A percentile compares a stretch with the other conserved stretches of the same genome.
These are phyloP conservation scores for Drosophila obscura DNA, from an alignment of 1,140 invertebrate species.

Conservation along the genomic window DNA sequence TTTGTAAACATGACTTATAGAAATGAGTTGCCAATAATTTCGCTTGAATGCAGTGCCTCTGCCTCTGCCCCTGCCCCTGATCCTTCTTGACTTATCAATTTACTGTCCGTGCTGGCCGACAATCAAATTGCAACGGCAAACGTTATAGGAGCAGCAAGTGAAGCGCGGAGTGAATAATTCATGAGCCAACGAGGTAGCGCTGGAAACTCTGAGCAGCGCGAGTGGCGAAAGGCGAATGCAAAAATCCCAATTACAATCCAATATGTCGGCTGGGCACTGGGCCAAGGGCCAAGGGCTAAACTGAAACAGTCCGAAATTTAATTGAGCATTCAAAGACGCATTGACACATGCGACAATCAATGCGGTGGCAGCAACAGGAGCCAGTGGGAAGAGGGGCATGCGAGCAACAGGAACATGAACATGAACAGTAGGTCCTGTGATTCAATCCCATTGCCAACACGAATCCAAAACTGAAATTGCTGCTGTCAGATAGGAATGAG, in stretches of 20 bases:
- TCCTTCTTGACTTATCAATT: constrained; percentile 54
- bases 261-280: constrained; percentile 17
- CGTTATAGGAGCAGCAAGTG: constrained; percentile 11
- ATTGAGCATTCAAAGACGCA: constrained; percentile 80
- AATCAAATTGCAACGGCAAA: constrained; percentile 12
- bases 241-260: constrained; percentile 55
- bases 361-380: constrained; percentile 10
- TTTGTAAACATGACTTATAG: constrained; percentile 75
- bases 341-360: constrained; percentile 63
- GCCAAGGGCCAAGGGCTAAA: constrained; percentile 1
- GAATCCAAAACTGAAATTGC: constrained; percentile 63
- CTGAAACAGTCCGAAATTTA: constrained; percentile 66
- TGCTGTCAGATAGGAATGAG: constrained; percentile 53
- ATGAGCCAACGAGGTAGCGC: constrained; percentile 39
- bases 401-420: background rate
- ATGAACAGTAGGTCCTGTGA: background rate
- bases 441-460: constrained; percentile 36
- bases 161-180: constrained; percentile 47
- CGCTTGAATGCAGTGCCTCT: constrained; percentile 33
- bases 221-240: constrained; percentile 56
- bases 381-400: constrained; percentile 33
- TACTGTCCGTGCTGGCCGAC: background rate
- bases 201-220: background rate
- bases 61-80: too few species aligned
- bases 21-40: constrained; percentile 66